phyloP scores from a whole-genome alignment of 37 sponge, comb jelly and placozoan genomes.

The Halichondria panicea region DNA sequence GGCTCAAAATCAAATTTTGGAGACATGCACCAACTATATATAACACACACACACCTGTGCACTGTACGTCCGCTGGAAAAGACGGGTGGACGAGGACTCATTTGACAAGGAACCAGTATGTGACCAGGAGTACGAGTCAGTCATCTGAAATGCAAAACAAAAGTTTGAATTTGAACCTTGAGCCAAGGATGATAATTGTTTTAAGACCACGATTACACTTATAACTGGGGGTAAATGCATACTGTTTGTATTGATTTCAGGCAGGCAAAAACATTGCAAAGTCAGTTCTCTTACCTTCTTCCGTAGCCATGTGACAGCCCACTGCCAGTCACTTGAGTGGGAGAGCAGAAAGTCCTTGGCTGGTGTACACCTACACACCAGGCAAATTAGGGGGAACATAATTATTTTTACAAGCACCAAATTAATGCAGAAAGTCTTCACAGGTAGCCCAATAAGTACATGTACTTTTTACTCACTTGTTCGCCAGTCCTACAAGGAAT shows the following conservation, averaged over 20 bases:
- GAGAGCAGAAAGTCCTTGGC: conserved; percentile 56
- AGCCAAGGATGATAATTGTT: no score
- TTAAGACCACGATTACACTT: no score
- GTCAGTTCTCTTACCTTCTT: conserved; percentile 50
- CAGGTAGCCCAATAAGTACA: no score
- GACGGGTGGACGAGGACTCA: conserved; percentile 73
- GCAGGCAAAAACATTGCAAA: no score
- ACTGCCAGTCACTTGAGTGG: conserved; percentile 71
- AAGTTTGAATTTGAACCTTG: neutral
- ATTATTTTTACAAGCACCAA: no score
- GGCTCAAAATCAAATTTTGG: neutral
- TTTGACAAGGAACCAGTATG: conserved; percentile 70
- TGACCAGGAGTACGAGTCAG: conserved; percentile 51
- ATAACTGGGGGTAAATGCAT: no score
- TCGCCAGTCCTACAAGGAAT: conserved; percentile 83
- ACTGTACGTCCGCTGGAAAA: conserved; percentile 90
- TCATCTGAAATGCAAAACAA: conserved; percentile 20
- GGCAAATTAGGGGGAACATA: neutral
- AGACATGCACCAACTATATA: no score
- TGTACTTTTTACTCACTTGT: conserved; percentile 45
- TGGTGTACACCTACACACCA: conserved; percentile 33
- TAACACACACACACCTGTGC: conserved; percentile 78
- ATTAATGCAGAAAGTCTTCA: no score
- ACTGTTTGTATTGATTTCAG: no score
- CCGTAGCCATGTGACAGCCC: conserved; percentile 81